Percentiles rank a stretch among this genome's conserved stretches.
phyloP scores from a whole-genome alignment of 1,140 invertebrate species.

The Orius insidiosus region DNA sequence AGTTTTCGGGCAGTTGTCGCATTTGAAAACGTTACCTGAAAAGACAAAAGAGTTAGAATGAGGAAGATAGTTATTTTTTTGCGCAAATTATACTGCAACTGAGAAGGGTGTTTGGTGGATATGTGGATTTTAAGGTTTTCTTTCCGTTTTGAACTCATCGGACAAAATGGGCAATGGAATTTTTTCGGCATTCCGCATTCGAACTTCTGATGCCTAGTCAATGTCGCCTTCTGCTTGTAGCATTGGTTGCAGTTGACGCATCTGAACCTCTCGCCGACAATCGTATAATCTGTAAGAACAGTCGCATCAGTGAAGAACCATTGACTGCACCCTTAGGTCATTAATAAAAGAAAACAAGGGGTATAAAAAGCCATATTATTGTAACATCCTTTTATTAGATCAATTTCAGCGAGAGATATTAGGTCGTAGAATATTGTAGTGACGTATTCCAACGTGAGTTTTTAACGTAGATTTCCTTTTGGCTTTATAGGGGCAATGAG shows the following conservation, averaged over 20 bases:
- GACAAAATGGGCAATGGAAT: conserved; percentile 1
- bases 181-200: conserved; percentile 22
- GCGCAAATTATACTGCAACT: neutral
- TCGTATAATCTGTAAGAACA: too few relatives aligned
- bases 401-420: too few relatives aligned
- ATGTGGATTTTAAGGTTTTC: conserved; percentile 4
- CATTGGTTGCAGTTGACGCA: conserved; percentile 23
- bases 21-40: neutral
- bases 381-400: too few relatives aligned
- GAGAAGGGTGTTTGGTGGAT: neutral
- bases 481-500: conserved; percentile 58
- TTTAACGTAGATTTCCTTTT: conserved; percentile 71
- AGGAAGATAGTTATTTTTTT: neutral
- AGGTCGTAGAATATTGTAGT: conserved; percentile 15
- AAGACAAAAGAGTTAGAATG: neutral
- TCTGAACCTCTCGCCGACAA: neutral
- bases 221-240: conserved; percentile 27
- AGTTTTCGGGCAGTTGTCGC: neutral
- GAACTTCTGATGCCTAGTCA: conserved; percentile 27
- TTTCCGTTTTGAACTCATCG: neutral
- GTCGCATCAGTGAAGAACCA: too few relatives aligned
- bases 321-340: too few relatives aligned
- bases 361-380: too few relatives aligned
- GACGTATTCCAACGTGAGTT: conserved; percentile 32
- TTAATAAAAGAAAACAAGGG: too few relatives aligned